Conservation (phyloP, 2,113 vertebrate species). For the Paradisaea rubra region DNA sequence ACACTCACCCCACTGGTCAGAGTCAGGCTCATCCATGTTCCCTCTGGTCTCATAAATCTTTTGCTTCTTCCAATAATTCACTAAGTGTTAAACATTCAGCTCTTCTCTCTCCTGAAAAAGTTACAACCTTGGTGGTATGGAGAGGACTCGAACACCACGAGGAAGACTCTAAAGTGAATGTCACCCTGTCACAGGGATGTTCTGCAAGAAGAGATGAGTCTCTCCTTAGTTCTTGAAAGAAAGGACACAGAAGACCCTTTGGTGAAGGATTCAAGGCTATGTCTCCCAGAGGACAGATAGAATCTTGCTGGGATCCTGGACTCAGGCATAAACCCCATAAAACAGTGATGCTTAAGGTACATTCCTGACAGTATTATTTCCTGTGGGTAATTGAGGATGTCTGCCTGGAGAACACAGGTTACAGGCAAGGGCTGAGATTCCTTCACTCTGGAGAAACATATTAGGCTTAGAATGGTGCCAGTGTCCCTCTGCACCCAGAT, state of each 20-base stretch:
- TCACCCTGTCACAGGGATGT: neutral
- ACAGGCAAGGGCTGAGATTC: neutral
- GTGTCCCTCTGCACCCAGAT: neutral
- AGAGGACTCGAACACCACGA: neutral
- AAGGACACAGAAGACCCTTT: neutral
- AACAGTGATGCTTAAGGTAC: neutral
- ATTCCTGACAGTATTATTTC: neutral
- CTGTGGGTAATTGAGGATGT: neutral
- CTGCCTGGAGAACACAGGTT: neutral
- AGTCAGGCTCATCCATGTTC: neutral
- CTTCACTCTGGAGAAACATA: neutral
- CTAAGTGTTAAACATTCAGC: neutral
- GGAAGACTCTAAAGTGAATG: neutral
- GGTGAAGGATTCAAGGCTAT: fast-evolving
- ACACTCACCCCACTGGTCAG: neutral
- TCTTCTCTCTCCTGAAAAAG: neutral
- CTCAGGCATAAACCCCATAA: fast-evolving
- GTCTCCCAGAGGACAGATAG: neutral
- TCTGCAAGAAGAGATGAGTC: neutral
- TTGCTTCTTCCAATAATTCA: neutral
- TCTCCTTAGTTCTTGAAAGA: neutral
- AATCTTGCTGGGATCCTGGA: neutral
- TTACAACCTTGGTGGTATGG: neutral
- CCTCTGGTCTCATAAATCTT: neutral
- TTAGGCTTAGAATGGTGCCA: neutral